Base-by-base conservation (phyloP, 2,888 invertebrate genomes). In the Dolomedes plantarius region DNA sequence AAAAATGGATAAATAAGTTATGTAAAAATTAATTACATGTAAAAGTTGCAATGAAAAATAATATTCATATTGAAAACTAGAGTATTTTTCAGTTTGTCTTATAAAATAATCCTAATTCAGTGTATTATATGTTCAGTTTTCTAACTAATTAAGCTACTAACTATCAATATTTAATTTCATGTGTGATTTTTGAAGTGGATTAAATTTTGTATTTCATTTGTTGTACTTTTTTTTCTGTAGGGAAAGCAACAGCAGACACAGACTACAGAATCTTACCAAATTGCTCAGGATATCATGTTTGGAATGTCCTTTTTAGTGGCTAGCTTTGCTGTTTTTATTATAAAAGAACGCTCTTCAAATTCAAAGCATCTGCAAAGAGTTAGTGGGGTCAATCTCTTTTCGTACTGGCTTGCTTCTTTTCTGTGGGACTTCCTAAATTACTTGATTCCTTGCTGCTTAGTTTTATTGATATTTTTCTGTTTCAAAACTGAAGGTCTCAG, bases 361-460 rank as follows among this genome's bases (percentile, higher is more conserved):
- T 93, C 95, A 0, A 95, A 95, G 89, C 93, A 95, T 71, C 91
- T 95, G 36, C 95, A 95, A 90, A 93, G 94, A 88, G 94, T 95
- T 0, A 94, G 95, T 0, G 95, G 96, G 0, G 93, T 94, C 0
- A 93, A 93, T 83, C 93, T 94, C 0, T 90, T 92, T 0, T 93
- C 94, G 6, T 94, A 94, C 91, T 96, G 96, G 96, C 89, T 93
- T 1, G 93, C 94, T 0, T 93, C 94, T 0, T 93, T 94, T 13
- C 69, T 95, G 0, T 95, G 94, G 92, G 95, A 95, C 91, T 93
- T 94, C 91, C 77, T 93, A 6, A 94, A 94, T 91, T 95, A 94
- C 91, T 89, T 94, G 1, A 81, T 94, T 16, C 93, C 94, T 1
- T 91, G 93, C 36, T 64, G 94, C 27, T 91, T 93, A 3, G 91